These are phyloP conservation scores for Ephialtes manifestator DNA, from an alignment of 2,888 invertebrate genomes.

Conservation along the genomic window DNA sequence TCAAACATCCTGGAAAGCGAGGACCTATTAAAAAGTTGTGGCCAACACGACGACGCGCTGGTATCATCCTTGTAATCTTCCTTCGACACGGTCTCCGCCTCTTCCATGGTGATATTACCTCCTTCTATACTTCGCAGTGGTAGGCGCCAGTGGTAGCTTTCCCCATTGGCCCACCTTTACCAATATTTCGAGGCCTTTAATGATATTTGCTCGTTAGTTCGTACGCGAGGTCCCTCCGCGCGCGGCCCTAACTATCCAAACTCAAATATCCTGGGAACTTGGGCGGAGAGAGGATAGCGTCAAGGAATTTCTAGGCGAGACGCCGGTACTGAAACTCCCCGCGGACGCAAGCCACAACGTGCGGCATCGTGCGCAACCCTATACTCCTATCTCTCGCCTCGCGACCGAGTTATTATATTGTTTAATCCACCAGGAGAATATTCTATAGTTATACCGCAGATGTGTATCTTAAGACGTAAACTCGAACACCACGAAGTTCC, in stretches of 20 bases:
- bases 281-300: conserved; percentile 36
- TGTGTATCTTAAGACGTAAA: conserved; percentile 53
- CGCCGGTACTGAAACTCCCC: conserved; percentile 58
- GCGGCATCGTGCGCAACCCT: conserved; percentile 38
- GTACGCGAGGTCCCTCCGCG: conserved; percentile 57
- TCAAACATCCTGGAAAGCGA: conserved; percentile 57
- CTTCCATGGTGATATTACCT: background rate
- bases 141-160: conserved; percentile 2
- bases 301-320: conserved; percentile 54
- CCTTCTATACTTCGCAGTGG: background rate
- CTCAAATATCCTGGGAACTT: conserved; percentile 72
- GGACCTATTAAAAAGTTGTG: conserved; percentile 72
- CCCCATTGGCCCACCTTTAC: conserved; percentile 58
- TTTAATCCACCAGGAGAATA: conserved; percentile 65
- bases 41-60: conserved; percentile 30
- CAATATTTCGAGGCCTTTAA: conserved; percentile 75
- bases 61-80: conserved; percentile 10
- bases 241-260: conserved; percentile 68
- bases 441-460: conserved; percentile 48
- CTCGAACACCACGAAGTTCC: conserved; percentile 31
- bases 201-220: conserved; percentile 75
- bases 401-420: conserved; percentile 68
- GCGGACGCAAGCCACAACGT: conserved; percentile 54
- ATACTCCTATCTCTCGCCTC: conserved; percentile 21
- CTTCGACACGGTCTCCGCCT: conserved; percentile 8